These are phyloP conservation scores for Pagrus major DNA, from an alignment of 2,113 vertebrate species.

Conservation along the genomic window DNA sequence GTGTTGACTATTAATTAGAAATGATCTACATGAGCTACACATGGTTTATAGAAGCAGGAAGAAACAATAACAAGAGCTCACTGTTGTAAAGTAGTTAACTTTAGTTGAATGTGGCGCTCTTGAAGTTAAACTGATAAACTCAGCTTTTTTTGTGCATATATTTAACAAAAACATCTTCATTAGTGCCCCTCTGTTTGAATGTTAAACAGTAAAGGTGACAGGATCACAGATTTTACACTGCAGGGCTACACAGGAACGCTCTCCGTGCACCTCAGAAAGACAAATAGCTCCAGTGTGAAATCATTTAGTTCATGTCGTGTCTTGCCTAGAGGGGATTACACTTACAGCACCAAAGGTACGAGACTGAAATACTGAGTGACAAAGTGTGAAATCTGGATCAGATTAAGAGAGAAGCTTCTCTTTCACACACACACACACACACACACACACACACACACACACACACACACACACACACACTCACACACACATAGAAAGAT, in stretches of 20 bases:
- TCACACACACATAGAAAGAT: not conserved
- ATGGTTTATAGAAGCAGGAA: not conserved
- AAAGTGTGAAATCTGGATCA: constrained; percentile 82
- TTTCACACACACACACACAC: constrained; percentile 16
- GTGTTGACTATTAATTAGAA: not conserved
- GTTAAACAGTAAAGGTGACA: constrained; percentile 28
- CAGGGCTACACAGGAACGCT: constrained; percentile 6
- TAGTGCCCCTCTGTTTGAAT: not conserved
- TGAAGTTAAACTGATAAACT: too few relatives aligned
- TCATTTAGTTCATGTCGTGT: constrained; percentile 79
- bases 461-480: not conserved
- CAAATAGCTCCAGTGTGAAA: constrained; percentile 79
- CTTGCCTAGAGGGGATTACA: constrained; percentile 79
- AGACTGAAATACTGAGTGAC: constrained; percentile 73
- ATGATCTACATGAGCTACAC: not conserved
- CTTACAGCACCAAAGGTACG: constrained; percentile 64
- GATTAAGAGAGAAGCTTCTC: constrained; percentile 73
- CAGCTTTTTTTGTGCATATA: not conserved
- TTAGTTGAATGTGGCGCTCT: too few relatives aligned
- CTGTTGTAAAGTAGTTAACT: too few relatives aligned
- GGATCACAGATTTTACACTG: constrained; percentile 13
- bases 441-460: not conserved
- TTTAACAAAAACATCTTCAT: constrained; percentile 22
- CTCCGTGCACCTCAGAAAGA: constrained; percentile 45
- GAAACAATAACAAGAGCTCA: too few relatives aligned